Conservation (phyloP, 1,140 invertebrate species). For the Papilio dardanus region DNA sequence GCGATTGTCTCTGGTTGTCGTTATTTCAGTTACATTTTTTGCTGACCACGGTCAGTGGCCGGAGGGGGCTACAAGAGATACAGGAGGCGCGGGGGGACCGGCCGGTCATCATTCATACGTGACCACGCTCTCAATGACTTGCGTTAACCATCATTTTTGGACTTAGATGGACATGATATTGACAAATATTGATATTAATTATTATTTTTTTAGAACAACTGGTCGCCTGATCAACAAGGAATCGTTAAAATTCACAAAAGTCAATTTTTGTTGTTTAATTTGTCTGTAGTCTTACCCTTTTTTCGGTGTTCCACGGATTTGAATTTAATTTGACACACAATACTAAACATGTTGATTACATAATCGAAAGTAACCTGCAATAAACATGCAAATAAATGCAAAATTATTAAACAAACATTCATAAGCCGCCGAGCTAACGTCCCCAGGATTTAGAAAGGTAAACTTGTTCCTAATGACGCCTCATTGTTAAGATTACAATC, state of each 20-base stretch:
- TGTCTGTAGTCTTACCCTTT: no score
- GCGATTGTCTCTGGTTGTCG: not conserved
- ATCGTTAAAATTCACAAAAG: no score
- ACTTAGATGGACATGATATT: slow-evolving; percentile 11
- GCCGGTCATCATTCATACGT: slow-evolving; percentile 52
- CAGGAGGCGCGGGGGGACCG: not conserved
- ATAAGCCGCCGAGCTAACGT: not conserved
- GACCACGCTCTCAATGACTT: slow-evolving; percentile 53
- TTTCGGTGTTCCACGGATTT: no score
- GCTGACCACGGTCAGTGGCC: not conserved
- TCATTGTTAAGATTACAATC: slow-evolving; percentile 36
- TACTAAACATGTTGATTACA: not conserved
- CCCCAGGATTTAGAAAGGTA: slow-evolving; percentile 35
- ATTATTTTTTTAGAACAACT: no score
- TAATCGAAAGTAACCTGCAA: not conserved
- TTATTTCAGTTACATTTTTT: slow-evolving; percentile 13
- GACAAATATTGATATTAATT: not conserved
- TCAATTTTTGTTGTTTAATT: no score
- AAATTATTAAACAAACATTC: slow-evolving; percentile 28
- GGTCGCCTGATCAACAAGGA: no score
- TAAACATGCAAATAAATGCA: slow-evolving; percentile 7
- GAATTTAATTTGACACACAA: not conserved
- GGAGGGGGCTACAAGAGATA: not conserved
- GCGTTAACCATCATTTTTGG: slow-evolving; percentile 47
- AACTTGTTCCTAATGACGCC: slow-evolving; percentile 34